Evolutionary conservation across 2,797 vertebrate genomes (phyloP), one percentile per base, ranked within the genome.

Genomic region (Craterocephalus amniculus): DNA sequence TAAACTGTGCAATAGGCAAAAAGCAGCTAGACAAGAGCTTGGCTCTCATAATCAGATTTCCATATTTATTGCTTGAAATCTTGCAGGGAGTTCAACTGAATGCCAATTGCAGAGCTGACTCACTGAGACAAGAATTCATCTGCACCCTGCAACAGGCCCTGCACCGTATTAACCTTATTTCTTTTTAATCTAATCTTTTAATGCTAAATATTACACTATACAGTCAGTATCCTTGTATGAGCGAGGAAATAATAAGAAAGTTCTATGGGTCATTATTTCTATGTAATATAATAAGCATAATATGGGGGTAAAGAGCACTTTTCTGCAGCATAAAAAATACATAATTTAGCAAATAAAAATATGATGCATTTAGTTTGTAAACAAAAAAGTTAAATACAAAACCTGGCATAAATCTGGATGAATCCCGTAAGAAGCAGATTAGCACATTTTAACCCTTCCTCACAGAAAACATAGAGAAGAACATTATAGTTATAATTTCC

Each of bases 1-100:
- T 90, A 91, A 90, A 92, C 89, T 89, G 83, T 90, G 86, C 86
- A 90, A 87, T 88, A 87, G 86, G 83, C 83, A 89, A 88, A 89
- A 89, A 83, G 82, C 72, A 78, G 70, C 83, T 72, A 91, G 85
- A 89, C 88, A 90, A 91, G 90, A 87, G 89, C 83, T 81, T 77
- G 80, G 87, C 90, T 90, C 89, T 91, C 88, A 85, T 90, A 78
- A 91, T 89, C 86, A 88, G 76, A 95, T 94, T 95, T 93, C 92
- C 93, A 94, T 93, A 93, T 94, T 93, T 93, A 94, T 94, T 95
- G 90, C 93, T 90, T 90, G 85, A 87, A 90, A 93, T 91, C 91
- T 90, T 89, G 88, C 76, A 73, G 92, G 86, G 93, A 93, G 92
- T 92, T 91, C 87, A 89, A 83, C 79, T 88, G 92, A 94, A 95